Percentiles rank a stretch among this genome's conserved stretches.
Evolutionary conservation across 2,113 vertebrate genomes (phyloP).

Genomic region (Pomatorhinus ruficollis): DNA sequence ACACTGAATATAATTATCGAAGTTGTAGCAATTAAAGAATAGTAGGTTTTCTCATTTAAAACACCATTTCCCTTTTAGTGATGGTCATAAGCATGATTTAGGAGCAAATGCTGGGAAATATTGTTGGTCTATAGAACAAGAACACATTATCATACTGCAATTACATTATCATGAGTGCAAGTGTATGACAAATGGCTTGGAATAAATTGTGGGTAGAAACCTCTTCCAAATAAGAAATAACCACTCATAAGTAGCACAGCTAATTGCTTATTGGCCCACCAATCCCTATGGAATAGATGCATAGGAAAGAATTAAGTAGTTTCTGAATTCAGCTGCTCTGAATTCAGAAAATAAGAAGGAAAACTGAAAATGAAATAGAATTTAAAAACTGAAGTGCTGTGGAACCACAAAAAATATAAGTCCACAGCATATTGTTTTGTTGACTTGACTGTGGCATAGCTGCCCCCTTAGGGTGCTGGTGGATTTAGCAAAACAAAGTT

Average conservation of each 20-base stretch:
- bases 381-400: neutral
- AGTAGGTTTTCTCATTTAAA: neutral
- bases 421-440: neutral
- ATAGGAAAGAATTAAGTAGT: neutral
- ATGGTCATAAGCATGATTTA: neutral
- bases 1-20: neutral
- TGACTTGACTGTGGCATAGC: neutral
- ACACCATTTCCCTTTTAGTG: neutral
- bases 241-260: neutral
- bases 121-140: neutral
- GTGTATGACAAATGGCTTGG: constrained; percentile 3
- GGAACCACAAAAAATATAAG: neutral
- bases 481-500: neutral
- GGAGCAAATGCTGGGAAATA: neutral
- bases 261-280: constrained; percentile 5
- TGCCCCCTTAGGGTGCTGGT: neutral
- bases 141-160: neutral
- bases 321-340: neutral
- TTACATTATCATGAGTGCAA: neutral
- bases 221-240: constrained; percentile 34
- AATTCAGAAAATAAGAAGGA: neutral
- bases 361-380: neutral
- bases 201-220: constrained; percentile 22
- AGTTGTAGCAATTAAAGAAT: neutral
- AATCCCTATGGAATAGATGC: neutral